Base-by-base conservation (phyloP, 2,113 vertebrate genomes). In the Pantherophis guttatus region DNA sequence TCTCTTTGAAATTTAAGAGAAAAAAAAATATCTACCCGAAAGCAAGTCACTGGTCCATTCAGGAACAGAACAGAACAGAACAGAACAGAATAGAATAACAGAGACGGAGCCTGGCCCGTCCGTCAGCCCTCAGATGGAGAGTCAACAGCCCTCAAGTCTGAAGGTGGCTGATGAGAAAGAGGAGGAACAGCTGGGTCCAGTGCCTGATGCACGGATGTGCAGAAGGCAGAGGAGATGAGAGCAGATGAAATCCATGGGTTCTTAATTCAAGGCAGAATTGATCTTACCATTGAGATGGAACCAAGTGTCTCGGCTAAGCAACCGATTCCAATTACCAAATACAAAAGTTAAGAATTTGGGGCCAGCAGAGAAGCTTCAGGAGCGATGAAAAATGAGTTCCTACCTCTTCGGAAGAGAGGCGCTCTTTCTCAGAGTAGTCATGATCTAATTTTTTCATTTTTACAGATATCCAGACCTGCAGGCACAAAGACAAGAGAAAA, bases 401-500 rank as follows among this genome's bases (percentile, higher is more conserved):
- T 8, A 19, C 33, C 15, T 81, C n/a, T 55, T 85, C 17, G 26
- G 58, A 59, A 90, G 29, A 17, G 75, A 55, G 59, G 92, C 33
- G 91, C 48, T 13, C 92, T 89, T 75, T 55, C 55, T 52, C 17
- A 39, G 29, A 23, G n/a, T 93, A 48, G 17, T 90, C 85, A 58
- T 88, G 92, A 29, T 92, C n/a, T 9, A n/a, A 7, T 94, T 11
- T 91, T 10, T 10, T 93, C 96, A 89, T 96, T 93, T 98, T 96
- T 95, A 95, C 97, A 99, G 99, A 99, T 97, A 98, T 97, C 96
- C 98, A 98, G 97, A 97, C 97, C 92, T 98, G 98, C 97, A 99
- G 98, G 97, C 98, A 99, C 96, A 99, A 98, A 97, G 99, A 99
- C 97, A 97, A 98, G 91, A 98, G 99, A 98, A 99, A 99, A 98